Evolutionary conservation across 2,113 vertebrate genomes (phyloP), one percentile per base, ranked within the genome.

Genomic region (Acinonyx jubatus): DNA sequence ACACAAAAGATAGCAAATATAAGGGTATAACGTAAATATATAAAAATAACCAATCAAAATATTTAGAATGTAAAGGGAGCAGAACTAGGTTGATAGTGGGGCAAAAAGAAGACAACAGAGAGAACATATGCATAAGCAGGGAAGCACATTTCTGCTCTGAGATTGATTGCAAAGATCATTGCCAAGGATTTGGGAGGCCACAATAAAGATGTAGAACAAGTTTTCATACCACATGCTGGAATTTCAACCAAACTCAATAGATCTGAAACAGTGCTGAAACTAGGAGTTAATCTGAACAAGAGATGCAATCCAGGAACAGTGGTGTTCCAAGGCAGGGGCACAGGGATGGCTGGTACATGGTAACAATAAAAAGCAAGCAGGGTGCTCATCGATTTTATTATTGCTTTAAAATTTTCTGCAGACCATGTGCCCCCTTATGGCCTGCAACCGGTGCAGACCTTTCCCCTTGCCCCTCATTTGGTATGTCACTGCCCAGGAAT

Each of bases 241-340:
- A 88, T 69, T 68, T 68, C 45, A 86, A 7, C 18, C 33, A 52
- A 55, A 61, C 4, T 55, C 25, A 69, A 5, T 11, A 94, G 23
- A 61, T 85, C 16, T 65, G 52, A 92, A 86, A 88, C 25, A 38
- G 18, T 57, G 41, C 27, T 66, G 38, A 83, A 48, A 27, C 13
- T 38, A 41, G 18, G 12, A 31, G 7, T 92, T 82, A n/a, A 84
- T 89, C 0, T 68, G 27, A 38, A 61, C 4, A 98, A 98, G 36
- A 97, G 95, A 10, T 82, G 88, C 19, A 98, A 96, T 66, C 73
- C 71, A 97, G 96, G 3, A 79, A 90, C 23, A 73, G 52, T 31
- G 27, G 41, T 81, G 23, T 81, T 48, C 19, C 29, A 57, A 81
- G 29, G 50, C 45, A 57, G 33, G 36, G 13, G 12, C 33, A 29